Evolutionary conservation across 2,888 invertebrate species (phyloP), one percentile per base, ranked within the genome.

Genomic region (Danaus chrysippus): DNA sequence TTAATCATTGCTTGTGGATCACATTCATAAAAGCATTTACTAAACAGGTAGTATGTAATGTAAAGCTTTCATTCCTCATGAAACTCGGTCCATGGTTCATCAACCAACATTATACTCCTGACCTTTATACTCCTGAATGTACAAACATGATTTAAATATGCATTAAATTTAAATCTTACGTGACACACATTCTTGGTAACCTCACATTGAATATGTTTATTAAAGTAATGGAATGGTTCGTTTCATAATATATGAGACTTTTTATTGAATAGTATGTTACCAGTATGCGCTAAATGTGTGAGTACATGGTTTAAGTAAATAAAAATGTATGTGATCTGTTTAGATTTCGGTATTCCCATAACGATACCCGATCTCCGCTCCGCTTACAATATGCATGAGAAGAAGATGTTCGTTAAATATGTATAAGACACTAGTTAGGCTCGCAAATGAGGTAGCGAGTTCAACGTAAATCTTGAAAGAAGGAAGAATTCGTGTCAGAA

Each of bases 61-160:
- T 13, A 42, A 42, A 34, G 23, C 54, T 54, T 58, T 52, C 42
- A 52, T 53, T 12, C 5, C 19, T 53, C 13, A 46, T 46, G n/a
- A n/a, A 41, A 41, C 19, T 52, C 17, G 13, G 10, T 53, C 58
- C 34, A 49, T 58, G 15, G 44, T 73, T 73, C 72, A 70, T 68
- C 68, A 68, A 73, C 70, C 77, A 78, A 70, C 70, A 73, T 70
- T 73, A 75, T 76, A 72, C 72, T 69, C 68, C 69, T 75, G 76
- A 73, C 74, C 77, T 81, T 15, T 13, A 13, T n/a, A 17, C 49
- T 49, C 17, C 15, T 49, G 17, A 15, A 10, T 49, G 23, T 75
- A 82, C 70, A 81, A 81, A 82, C 82, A 81, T 82, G 82, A 81
- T 73, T 79, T 81, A 78, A 75, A 66, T 72, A 70, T 66, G 74